Percentiles rank a stretch among this genome's conserved stretches.
phyloP scores from a whole-genome alignment of 2,888 invertebrate genomes.

The Panzeria rudis region DNA sequence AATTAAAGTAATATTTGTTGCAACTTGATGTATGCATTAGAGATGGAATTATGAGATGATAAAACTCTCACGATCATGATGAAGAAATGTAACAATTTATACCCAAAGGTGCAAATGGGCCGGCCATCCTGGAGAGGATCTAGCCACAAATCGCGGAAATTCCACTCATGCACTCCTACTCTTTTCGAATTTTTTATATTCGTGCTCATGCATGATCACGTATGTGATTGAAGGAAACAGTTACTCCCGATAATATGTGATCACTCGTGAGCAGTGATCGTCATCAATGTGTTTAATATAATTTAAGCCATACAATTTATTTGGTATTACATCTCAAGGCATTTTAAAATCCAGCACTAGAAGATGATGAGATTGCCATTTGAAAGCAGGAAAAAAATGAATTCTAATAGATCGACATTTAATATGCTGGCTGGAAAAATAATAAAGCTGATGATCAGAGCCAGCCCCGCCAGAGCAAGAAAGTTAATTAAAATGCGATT shows the following conservation, averaged over 20 bases:
- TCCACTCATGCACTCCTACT: no score
- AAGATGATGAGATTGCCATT: slow-evolving; percentile 38
- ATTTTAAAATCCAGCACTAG: not conserved
- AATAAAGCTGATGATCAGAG: slow-evolving; percentile 23
- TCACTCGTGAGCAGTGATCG: not conserved
- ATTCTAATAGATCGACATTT: slow-evolving; percentile 66
- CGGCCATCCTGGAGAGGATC: no score
- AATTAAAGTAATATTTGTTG: not conserved
- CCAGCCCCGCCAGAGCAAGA: slow-evolving; percentile 14
- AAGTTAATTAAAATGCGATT: slow-evolving; percentile 72
- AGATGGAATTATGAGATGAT: not conserved
- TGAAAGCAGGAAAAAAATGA: not conserved
- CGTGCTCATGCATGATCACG: not conserved
- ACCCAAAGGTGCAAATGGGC: no score
- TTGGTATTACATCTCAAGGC: not conserved
- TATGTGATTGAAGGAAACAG: not conserved
- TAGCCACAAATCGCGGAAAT: no score
- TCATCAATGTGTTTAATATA: not conserved
- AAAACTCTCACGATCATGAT: not conserved
- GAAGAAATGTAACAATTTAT: no score
- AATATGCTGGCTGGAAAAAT: slow-evolving; percentile 49
- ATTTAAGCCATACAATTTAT: not conserved
- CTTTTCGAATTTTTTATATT: no score
- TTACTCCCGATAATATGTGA: not conserved
- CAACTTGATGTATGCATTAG: not conserved